A percentile compares a stretch with the other conserved stretches of the same genome.
Evolutionary conservation across 2,888 invertebrate genomes (phyloP).

Genomic region (Calephelis perditalis): DNA sequence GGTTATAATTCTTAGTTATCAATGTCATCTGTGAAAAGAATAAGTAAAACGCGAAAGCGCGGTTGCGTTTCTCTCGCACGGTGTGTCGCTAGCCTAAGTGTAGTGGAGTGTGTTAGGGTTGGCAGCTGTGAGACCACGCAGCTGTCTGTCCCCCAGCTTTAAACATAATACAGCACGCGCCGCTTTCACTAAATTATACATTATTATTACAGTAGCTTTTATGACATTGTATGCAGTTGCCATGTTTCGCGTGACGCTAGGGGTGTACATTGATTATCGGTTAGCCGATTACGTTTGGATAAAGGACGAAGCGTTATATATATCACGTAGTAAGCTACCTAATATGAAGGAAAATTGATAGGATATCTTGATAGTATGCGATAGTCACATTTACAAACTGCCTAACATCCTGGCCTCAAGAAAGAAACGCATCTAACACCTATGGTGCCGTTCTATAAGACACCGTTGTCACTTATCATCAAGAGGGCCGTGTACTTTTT

Average conservation of each 20-base stretch:
- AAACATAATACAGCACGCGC: constrained; percentile 64
- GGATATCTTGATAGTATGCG: no score
- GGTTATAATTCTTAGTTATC: no score
- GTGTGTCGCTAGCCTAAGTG: constrained; percentile 33
- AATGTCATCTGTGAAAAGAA: no score
- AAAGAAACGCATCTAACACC: no score
- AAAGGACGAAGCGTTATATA: not conserved
- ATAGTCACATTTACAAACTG: no score
- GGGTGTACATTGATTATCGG: constrained; percentile 14
- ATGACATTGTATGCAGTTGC: constrained; percentile 57
- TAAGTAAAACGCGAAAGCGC: no score
- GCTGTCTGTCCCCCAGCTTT: constrained; percentile 60
- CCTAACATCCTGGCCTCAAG: no score
- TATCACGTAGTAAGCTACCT: no score
- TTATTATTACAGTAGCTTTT: constrained; percentile 60
- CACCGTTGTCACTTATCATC: no score
- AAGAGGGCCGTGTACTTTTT: no score
- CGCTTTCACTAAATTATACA: constrained; percentile 70
- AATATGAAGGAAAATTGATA: no score
- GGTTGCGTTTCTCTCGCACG: constrained; percentile 16
- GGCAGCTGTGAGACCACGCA: constrained; percentile 55
- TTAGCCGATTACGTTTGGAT: constrained; percentile 8
- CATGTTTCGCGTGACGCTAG: constrained; percentile 33
- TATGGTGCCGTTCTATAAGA: no score
- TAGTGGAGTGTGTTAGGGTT: constrained; percentile 49